A percentile compares a stretch with the other conserved stretches of the same genome.
Evolutionary conservation across 2,797 vertebrate genomes (phyloP).

Genomic region (Moxostoma hubbsi): DNA sequence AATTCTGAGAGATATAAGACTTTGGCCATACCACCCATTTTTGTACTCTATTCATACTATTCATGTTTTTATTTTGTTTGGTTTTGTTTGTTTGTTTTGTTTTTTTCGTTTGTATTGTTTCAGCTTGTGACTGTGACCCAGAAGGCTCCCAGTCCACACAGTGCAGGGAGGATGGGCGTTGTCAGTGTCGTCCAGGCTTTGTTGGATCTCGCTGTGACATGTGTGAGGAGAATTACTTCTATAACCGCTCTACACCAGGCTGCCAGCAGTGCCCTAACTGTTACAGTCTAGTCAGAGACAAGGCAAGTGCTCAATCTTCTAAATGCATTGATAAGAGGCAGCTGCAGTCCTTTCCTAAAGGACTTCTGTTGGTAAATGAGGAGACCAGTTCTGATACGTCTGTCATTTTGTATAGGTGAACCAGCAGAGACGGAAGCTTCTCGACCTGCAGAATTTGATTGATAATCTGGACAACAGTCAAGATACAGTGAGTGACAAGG

Average conservation of each 20-base stretch:
- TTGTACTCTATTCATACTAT: too few species aligned
- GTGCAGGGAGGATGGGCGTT: slow-evolving; percentile 87
- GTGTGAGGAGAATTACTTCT: slow-evolving; percentile 98
- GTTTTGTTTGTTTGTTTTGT: too few species aligned
- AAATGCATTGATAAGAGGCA: background rate
- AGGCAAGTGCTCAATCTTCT: slow-evolving; percentile 74
- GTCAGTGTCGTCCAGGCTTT: slow-evolving; percentile 90
- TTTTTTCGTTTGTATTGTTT: background rate
- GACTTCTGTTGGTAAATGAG: background rate
- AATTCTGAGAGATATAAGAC: too few species aligned
- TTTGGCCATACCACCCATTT: too few species aligned
- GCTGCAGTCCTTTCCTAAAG: too few species aligned
- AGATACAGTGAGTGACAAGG: slow-evolving; percentile 86
- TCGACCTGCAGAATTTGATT: slow-evolving; percentile 89
- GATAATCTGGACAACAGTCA: slow-evolving; percentile 87
- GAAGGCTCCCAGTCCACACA: slow-evolving; percentile 88
- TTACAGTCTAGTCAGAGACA: slow-evolving; percentile 92
- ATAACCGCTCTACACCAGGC: slow-evolving; percentile 90
- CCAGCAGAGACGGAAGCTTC: slow-evolving; percentile 90
- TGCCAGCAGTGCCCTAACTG: slow-evolving; percentile 97
- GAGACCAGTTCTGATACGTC: background rate
- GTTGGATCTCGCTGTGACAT: slow-evolving; percentile 92
- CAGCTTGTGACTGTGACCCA: slow-evolving; percentile 93
- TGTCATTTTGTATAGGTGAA: slow-evolving; percentile 78
- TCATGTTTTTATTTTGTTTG: too few species aligned